A percentile compares a stretch with the other conserved stretches of the same genome.
phyloP scores from a whole-genome alignment of 2,888 invertebrate genomes.

The Arge pagana region DNA sequence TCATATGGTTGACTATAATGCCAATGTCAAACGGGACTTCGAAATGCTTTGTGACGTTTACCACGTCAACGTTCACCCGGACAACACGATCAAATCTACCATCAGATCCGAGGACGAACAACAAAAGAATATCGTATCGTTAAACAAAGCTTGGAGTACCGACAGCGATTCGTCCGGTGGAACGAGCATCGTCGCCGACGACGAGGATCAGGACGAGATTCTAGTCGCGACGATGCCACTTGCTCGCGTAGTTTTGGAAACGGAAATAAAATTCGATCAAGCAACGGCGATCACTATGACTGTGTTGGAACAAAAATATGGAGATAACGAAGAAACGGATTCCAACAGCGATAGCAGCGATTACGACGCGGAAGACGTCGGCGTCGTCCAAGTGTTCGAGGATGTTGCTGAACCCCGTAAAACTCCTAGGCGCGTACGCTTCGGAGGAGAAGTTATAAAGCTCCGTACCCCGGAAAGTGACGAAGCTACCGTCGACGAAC shows the following conservation, averaged over 20 bases:
- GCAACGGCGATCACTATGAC: constrained; percentile 84
- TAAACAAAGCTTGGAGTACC: constrained; percentile 36
- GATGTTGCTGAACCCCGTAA: constrained; percentile 55
- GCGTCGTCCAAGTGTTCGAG: constrained; percentile 8
- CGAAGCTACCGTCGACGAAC: constrained; percentile 56
- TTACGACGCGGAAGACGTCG: constrained; percentile 52
- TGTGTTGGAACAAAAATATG: constrained; percentile 72
- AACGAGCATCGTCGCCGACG: constrained; percentile 45
- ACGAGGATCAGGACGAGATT: constrained; percentile 24
- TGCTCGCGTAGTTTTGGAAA: constrained; percentile 72
- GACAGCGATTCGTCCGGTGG: constrained; percentile 47
- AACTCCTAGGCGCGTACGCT: constrained; percentile 75
- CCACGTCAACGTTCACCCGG: constrained; percentile 43
- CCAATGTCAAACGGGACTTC: constrained; percentile 63
- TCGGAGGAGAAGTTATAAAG: constrained; percentile 86
- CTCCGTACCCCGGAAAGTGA: constrained; percentile 85
- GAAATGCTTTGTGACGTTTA: constrained; percentile 68
- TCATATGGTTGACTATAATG: constrained; percentile 56
- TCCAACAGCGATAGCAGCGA: constrained; percentile 40
- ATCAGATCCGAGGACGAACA: constrained; percentile 24
- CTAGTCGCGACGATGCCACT: constrained; percentile 38
- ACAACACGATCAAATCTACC: constrained; percentile 11
- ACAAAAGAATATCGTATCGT: constrained; percentile 24
- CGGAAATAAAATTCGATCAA: constrained; percentile 80
- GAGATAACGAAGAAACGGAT: constrained; percentile 31